Base-by-base conservation (phyloP, 2,888 invertebrate genomes). In the Agrenia bidenticulata region DNA sequence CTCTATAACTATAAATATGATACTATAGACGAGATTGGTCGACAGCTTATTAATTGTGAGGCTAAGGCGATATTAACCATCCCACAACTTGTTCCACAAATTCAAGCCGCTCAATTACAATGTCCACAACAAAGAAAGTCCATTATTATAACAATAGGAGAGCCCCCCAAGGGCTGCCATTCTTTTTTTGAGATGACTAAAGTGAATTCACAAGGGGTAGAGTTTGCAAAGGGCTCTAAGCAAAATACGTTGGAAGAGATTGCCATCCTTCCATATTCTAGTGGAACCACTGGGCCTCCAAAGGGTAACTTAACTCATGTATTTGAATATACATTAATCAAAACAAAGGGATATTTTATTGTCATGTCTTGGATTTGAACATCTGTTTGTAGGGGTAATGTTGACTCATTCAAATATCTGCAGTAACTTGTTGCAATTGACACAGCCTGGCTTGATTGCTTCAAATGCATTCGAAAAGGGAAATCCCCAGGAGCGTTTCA, bases 351-450 rank as follows among this genome's bases (percentile, higher is more conserved):
- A n/a, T n/a, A n/a, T n/a, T n/a, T n/a, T n/a, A n/a, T n/a, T n/a
- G n/a, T n/a, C n/a, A n/a, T n/a, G n/a, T n/a, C n/a, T n/a, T n/a
- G n/a, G n/a, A n/a, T n/a, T n/a, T n/a, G n/a, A n/a, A n/a, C n/a
- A n/a, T n/a, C n/a, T n/a, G n/a, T n/a, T n/a, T 32, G 90, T 90
- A 81, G 89, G 89, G 1, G 89, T 90, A 0, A 32, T 32, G 76
- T 81, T 89, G 1, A 84, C 86, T 0, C 86, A 88, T 78, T 77
- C 77, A 42, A 86, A 85, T 79, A 70, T 87, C 1, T 75, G 85
- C 39, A 79, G 84, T 0, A 86, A 87, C 75, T 79, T 83, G 0
- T 11, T 51, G 2, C 74, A 74, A 66, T 19, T 65, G 0, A 67
- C 64, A 0, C 59, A 64, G 4, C 72, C 72, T 0, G 62, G 57